Base-by-base conservation (phyloP, 2,888 invertebrate species). In the Rhabditophanes sp. region DNA sequence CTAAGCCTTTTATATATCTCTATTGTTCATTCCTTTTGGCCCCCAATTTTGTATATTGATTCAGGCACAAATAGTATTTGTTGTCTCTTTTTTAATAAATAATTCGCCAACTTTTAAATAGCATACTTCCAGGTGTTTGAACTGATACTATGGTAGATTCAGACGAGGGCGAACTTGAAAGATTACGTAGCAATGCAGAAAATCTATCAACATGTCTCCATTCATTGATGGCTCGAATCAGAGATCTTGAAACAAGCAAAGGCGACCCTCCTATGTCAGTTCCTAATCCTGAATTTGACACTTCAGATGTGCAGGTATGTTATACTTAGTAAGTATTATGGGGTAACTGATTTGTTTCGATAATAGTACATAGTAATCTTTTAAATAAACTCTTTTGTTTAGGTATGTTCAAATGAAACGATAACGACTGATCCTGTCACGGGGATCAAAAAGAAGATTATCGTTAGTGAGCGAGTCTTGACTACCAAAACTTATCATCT, bases 101-200 rank as follows among this genome's bases (percentile, higher is more conserved):
- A n/a, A n/a, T n/a, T n/a, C n/a, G n/a, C n/a, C n/a, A n/a, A n/a
- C n/a, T n/a, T n/a, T n/a, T n/a, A n/a, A n/a, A n/a, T n/a, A n/a
- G n/a, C n/a, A n/a, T n/a, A n/a, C n/a, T n/a, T n/a, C n/a, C n/a
- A n/a, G n/a, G n/a, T n/a, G n/a, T n/a, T n/a, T n/a, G n/a, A n/a
- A n/a, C n/a, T n/a, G n/a, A n/a, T n/a, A n/a, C n/a, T n/a, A n/a
- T n/a, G n/a, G n/a, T n/a, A n/a, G n/a, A n/a, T n/a, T n/a, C n/a
- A n/a, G n/a, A n/a, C n/a, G 34, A 32, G 17, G n/a, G 15, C 2
- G 52, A 53, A 22, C 35, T 44, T n/a, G 19, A 16, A 23, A 37
- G 55, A 37, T 41, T 61, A 22, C 41, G 48, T 16, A 39, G 46
- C n/a, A 63, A 61, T 31, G 64, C 60, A 11, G 56, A 56, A 28